phyloP scores from a whole-genome alignment of 2,113 vertebrate species.

The Empidonax alnorum region DNA sequence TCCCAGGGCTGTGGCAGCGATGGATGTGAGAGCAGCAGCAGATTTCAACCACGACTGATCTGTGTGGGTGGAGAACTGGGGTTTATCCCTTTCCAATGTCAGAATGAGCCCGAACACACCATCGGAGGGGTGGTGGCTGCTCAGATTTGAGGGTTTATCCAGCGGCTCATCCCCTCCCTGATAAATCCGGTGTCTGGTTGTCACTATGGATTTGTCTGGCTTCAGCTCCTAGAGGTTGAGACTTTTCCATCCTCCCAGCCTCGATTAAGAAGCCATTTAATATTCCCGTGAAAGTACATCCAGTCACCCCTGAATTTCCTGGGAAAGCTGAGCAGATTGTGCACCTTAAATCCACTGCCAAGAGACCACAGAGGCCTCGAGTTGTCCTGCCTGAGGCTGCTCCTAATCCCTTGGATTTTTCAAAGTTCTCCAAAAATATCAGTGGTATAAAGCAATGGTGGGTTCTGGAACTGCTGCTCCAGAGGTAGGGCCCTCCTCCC shows the following conservation, averaged over 20 bases:
- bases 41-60: neutral
- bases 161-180: neutral
- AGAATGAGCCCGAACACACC: neutral
- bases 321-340: neutral
- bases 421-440: rapidly evolving
- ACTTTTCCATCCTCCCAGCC: neutral
- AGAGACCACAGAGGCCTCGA: neutral
- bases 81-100: neutral
- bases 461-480: neutral
- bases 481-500: rapidly evolving
- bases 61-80: neutral
- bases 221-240: neutral
- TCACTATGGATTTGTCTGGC: conserved; percentile 12
- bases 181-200: neutral
- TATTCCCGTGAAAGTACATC: neutral
- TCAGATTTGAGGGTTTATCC: neutral
- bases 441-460: rapidly evolving
- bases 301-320: neutral
- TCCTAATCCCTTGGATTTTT: neutral
- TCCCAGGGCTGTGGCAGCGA: rapidly evolving
- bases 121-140: neutral
- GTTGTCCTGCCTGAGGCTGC: neutral
- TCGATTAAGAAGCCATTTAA: neutral
- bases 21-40: neutral
- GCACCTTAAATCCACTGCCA: neutral